Conservation (phyloP, 2,797 vertebrate genomes). For the Acanthurus lineatus region DNA sequence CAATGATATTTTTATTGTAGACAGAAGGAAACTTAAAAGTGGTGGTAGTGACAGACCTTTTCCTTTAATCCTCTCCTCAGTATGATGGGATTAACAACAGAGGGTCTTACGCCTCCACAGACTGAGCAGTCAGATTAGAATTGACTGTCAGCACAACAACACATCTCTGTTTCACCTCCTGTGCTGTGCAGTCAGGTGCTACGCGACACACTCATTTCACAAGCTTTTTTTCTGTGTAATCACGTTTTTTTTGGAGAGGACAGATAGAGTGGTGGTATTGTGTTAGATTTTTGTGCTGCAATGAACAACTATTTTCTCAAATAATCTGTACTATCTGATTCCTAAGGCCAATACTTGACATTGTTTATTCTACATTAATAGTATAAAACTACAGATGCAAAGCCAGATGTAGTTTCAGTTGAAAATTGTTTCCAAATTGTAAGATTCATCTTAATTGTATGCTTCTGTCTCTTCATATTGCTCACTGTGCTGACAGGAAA, state of each 20-base stretch:
- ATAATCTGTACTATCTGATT: not conserved
- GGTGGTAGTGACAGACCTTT: not conserved
- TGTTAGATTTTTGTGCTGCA: not conserved
- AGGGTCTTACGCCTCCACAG: constrained; percentile 24
- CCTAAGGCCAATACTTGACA: too few relatives aligned
- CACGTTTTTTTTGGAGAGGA: not conserved
- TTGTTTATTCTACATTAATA: too few relatives aligned
- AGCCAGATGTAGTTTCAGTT: too few relatives aligned
- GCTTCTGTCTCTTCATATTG: too few relatives aligned
- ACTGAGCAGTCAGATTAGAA: constrained; percentile 31
- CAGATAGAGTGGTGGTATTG: not conserved
- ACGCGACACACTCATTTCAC: not conserved
- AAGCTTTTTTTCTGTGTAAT: not conserved
- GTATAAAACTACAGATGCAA: too few relatives aligned
- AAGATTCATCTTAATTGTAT: too few relatives aligned
- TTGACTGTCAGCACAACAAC: not conserved
- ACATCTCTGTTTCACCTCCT: constrained; percentile 3
- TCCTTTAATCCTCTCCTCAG: constrained; percentile 32
- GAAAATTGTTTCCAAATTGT: too few relatives aligned
- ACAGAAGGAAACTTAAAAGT: not conserved
- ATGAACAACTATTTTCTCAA: not conserved
- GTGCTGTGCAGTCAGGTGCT: not conserved
- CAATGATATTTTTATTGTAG: not conserved
- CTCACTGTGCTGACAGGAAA: not conserved
- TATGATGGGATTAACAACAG: constrained; percentile 43